Conservation (phyloP, 2,113 vertebrate species). For the Carlito syrichta region DNA sequence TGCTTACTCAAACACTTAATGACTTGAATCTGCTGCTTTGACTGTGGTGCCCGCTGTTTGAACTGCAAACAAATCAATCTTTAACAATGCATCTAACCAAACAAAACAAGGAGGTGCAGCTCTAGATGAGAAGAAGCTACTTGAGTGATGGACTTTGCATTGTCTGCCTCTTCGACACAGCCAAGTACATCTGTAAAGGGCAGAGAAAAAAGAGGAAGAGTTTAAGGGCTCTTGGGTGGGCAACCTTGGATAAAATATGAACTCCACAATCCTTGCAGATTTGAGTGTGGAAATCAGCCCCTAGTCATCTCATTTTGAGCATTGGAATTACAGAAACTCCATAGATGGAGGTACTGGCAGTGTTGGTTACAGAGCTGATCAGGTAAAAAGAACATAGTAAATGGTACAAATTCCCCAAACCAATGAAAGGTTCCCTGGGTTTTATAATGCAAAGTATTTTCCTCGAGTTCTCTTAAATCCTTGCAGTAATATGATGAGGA, state of each 20-base stretch:
- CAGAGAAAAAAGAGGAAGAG: not conserved
- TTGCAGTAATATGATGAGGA: fast-evolving
- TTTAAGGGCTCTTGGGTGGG: not conserved
- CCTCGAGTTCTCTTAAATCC: not conserved
- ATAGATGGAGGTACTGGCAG: not conserved
- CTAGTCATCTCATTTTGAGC: not conserved
- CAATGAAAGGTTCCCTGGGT: not conserved
- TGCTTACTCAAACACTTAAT: conserved; percentile 76
- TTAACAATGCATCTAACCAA: conserved; percentile 71
- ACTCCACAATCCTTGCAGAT: not conserved
- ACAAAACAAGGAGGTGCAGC: conserved; percentile 27
- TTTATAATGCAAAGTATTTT: not conserved
- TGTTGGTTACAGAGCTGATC: not conserved
- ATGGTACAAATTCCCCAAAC: not conserved
- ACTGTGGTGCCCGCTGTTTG: conserved; percentile 72
- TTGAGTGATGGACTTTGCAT: not conserved
- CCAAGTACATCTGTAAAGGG: not conserved
- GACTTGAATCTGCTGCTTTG: conserved; percentile 80
- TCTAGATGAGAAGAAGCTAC: not conserved
- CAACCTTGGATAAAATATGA: fast-evolving
- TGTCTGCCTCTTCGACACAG: not conserved
- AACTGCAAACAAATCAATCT: conserved; percentile 77
- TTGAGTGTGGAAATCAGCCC: not conserved
- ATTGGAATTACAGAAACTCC: not conserved
- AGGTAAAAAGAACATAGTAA: not conserved